Evolutionary conservation across 2,888 invertebrate species (phyloP).

Genomic region (Nipponacmea schrenckii): DNA sequence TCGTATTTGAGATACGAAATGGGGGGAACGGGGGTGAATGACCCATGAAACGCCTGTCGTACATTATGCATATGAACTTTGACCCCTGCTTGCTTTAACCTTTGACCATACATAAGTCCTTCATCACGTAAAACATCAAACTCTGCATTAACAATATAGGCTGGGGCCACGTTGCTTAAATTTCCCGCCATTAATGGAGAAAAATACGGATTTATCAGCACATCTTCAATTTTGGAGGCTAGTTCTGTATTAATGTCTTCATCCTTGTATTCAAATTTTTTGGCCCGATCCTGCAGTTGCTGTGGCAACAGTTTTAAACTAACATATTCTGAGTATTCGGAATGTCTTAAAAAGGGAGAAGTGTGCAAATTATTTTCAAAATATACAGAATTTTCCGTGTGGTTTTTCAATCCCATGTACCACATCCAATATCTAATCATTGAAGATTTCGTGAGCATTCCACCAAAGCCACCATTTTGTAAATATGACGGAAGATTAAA

Average conservation of each 20-base stretch:
- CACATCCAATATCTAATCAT: constrained; percentile 36
- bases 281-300: constrained; percentile 37
- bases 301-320: constrained; percentile 39
- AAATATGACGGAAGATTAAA: constrained; percentile 53
- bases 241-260: background rate
- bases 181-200: constrained; percentile 37
- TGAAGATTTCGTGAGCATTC: constrained; percentile 26
- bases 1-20: background rate
- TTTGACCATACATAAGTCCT: constrained; percentile 34
- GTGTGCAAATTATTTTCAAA: constrained; percentile 29
- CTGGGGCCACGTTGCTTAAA: constrained; percentile 31
- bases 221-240: constrained; percentile 4
- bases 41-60: background rate
- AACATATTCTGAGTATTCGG: constrained; percentile 14
- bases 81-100: constrained; percentile 28
- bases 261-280: background rate
- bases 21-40: background rate
- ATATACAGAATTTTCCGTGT: background rate
- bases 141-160: constrained; percentile 37
- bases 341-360: constrained; percentile 18
- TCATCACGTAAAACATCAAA: constrained; percentile 42
- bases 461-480: constrained; percentile 26
- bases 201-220: constrained; percentile 31
- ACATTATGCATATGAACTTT: background rate
- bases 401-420: constrained; percentile 23